Evolutionary conservation across 2,888 invertebrate genomes (phyloP), one percentile per base, ranked within the genome.

Genomic region (Lottia scabra): DNA sequence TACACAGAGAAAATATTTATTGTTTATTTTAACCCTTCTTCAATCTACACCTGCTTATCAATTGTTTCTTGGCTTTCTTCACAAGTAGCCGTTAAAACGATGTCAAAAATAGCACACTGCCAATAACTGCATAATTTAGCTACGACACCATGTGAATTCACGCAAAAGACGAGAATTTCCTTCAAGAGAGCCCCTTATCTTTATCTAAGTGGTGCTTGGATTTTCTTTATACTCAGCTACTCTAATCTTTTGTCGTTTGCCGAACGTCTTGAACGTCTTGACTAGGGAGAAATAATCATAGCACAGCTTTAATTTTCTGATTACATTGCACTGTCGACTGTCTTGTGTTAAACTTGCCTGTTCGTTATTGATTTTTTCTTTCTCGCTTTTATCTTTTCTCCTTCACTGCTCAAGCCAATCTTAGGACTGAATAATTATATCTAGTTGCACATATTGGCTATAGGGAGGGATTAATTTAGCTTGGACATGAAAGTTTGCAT

Each of bases 331-430:
- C 56, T 23, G 56, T 19, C 56, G 56, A 56, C 56, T 56, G 23
- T 19, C 56, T 19, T 56, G 44, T 67, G 63, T 56, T 44, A 62
- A 71, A 63, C 48, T 66, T 62, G 48, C 48, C 45, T 63, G 65
- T 56, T 63, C 46, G 23, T 38, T 63, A 70, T 70, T 70, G 70
- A 70, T 70, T 70, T 65, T 68, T 63, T 65, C 30, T 43, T 43
- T 23, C 56, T 23, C 19, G 56, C 56, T 56, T 56, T 56, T 56
- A 56, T 56, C 56, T 56, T 56, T 56, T 56, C 56, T 56, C 56
- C 56, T 56, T 56, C 56, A 23, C 56, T 56, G 56, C 56, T 56
- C 56, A 56, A 56, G 19, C 56, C 56, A 56, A 56, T 56, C 56
- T 56, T 56, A 10, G 56, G 56, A 12, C 56, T 56, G 56, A 56